phyloP scores from a whole-genome alignment of 1,140 invertebrate species.

The Meloidogyne floridensis region DNA sequence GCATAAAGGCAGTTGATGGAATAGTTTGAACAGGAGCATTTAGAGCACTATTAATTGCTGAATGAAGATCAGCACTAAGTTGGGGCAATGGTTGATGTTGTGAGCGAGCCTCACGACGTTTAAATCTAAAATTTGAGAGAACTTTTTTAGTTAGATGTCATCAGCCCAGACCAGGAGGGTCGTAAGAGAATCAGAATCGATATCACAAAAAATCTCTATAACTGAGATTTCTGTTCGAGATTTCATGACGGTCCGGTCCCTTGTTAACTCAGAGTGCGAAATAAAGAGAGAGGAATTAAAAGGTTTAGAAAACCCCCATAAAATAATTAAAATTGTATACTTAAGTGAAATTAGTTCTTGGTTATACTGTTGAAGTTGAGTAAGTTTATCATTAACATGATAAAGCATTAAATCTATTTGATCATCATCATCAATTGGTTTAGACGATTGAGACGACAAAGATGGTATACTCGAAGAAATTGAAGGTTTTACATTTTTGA shows the following conservation, averaged over 20 bases:
- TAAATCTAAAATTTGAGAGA: conserved; percentile 39
- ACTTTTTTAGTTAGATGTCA: background rate
- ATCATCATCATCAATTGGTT: conserved; percentile 53
- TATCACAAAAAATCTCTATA: too few relatives aligned
- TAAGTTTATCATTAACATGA: conserved; percentile 35
- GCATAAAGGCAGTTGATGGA: conserved; percentile 12
- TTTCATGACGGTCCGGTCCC: too few relatives aligned
- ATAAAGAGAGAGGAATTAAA: too few relatives aligned
- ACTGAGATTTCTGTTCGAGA: too few relatives aligned
- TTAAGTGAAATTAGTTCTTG: conserved; percentile 44
- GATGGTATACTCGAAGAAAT: conserved; percentile 24
- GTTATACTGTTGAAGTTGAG: conserved; percentile 48
- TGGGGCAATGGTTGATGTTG: conserved; percentile 26
- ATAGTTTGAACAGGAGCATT: conserved; percentile 22
- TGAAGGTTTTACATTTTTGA: conserved; percentile 7
- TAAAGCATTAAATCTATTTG: conserved; percentile 52
- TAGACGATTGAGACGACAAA: background rate
- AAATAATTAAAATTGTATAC: conserved; percentile 18
- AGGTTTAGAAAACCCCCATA: too few relatives aligned
- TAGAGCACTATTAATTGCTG: conserved; percentile 35
- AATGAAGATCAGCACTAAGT: conserved; percentile 43
- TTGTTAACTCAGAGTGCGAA: too few relatives aligned
- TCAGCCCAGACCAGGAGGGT: too few relatives aligned
- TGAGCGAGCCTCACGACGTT: conserved; percentile 41
- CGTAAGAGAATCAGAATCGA: too few relatives aligned